Conservation (phyloP, 2,797 vertebrate genomes). For the Poeciliopsis presidionis region DNA sequence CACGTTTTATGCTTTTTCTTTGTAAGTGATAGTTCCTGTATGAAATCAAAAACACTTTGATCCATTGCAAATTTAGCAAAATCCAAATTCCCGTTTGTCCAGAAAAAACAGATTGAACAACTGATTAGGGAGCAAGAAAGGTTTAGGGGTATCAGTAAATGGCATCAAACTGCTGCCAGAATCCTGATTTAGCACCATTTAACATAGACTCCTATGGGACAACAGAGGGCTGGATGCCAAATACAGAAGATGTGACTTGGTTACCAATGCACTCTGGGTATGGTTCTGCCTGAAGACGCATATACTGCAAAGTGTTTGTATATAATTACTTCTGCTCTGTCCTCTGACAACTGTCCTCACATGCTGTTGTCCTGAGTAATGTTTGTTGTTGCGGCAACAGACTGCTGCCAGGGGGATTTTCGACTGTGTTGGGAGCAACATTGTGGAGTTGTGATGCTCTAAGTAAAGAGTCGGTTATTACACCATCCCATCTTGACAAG, state of each 20-base stretch:
- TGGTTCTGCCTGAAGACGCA: slow-evolving; percentile 15
- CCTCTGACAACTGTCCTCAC: slow-evolving; percentile 29
- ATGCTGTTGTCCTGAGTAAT: slow-evolving; percentile 35
- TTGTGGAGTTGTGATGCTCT: slow-evolving; percentile 49
- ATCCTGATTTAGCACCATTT: slow-evolving; percentile 45
- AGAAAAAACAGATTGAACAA: slow-evolving; percentile 30
- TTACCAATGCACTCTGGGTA: slow-evolving; percentile 24
- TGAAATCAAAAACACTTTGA: slow-evolving; percentile 21
- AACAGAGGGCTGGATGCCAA: slow-evolving; percentile 35
- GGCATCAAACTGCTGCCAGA: slow-evolving; percentile 47
- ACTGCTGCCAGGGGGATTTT: slow-evolving; percentile 40
- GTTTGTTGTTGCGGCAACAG: slow-evolving; percentile 35
- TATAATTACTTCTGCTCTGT: slow-evolving; percentile 33
- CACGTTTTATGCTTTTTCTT: neutral
- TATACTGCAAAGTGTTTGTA: slow-evolving; percentile 14
- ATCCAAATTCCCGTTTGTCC: slow-evolving; percentile 16
- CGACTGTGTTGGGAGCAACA: slow-evolving; percentile 55
- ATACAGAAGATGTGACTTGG: slow-evolving; percentile 39
- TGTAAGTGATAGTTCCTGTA: neutral
- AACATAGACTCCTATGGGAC: slow-evolving; percentile 32
- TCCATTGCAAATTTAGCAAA: neutral
- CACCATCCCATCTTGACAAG: slow-evolving; percentile 57
- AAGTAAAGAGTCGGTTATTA: slow-evolving; percentile 66
- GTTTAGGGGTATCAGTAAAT: slow-evolving; percentile 39
- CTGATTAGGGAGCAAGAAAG: slow-evolving; percentile 38